A percentile compares a stretch with the other conserved stretches of the same genome.
Conservation (phyloP, 2,113 vertebrate genomes). For the Gopherus evgoodei region DNA sequence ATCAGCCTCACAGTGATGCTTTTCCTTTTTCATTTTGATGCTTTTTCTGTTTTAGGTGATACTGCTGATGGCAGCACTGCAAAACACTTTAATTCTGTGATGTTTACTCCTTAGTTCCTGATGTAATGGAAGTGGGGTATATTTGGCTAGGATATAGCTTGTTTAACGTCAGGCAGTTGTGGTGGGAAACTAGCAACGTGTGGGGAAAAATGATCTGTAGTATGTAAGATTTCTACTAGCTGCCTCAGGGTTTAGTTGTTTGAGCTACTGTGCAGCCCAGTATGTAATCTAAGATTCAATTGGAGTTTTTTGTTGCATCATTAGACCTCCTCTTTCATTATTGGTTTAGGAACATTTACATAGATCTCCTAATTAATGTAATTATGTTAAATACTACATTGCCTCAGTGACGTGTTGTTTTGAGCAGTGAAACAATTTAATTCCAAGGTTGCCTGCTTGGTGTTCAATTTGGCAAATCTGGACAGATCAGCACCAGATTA, state of each 20-base stretch:
- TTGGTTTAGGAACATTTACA: slow-evolving; percentile 46
- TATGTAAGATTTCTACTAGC: background rate
- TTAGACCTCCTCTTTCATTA: slow-evolving; percentile 65
- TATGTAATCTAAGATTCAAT: background rate
- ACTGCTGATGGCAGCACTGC: background rate
- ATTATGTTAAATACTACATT: slow-evolving; percentile 10
- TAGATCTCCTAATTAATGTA: slow-evolving; percentile 54
- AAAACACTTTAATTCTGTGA: background rate
- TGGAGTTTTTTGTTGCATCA: slow-evolving; percentile 66
- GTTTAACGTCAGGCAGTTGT: background rate
- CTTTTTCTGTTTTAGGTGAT: background rate
- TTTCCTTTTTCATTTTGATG: background rate
- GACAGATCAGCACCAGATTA: accelerated
- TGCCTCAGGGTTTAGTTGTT: background rate
- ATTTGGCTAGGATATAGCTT: background rate
- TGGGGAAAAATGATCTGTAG: background rate
- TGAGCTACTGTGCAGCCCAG: slow-evolving; percentile 27
- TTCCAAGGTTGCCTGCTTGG: accelerated
- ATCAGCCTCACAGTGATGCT: background rate
- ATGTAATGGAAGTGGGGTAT: background rate
- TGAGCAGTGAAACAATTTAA: background rate
- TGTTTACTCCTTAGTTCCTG: background rate
- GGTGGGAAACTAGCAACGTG: background rate
- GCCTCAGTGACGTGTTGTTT: slow-evolving; percentile 20
- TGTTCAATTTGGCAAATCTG: accelerated